A percentile compares a stretch with the other conserved stretches of the same genome.
These are phyloP conservation scores for Chloebia gouldiae DNA, from an alignment of 2,113 vertebrate genomes.

Conservation along the genomic window DNA sequence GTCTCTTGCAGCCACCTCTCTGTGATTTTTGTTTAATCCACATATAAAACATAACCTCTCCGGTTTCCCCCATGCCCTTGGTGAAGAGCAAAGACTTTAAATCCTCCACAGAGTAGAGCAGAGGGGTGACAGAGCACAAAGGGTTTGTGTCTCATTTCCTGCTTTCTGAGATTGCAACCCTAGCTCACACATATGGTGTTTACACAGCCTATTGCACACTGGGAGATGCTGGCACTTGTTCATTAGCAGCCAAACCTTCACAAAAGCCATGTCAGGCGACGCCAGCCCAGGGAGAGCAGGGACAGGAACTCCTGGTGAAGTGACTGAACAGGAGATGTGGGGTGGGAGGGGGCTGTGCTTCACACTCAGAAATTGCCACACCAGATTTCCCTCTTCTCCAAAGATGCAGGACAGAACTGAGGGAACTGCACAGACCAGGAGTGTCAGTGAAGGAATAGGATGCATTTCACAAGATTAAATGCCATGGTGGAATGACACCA, in stretches of 20 bases:
- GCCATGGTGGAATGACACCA: neutral
- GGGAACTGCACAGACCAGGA: neutral
- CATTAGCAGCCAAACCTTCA: neutral
- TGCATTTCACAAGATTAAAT: neutral
- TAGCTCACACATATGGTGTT: neutral
- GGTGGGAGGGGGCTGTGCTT: neutral
- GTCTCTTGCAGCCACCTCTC: neutral
- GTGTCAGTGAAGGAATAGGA: neutral
- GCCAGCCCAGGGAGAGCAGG: neutral
- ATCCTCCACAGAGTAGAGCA: neutral
- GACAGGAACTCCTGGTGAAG: neutral
- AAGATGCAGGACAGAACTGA: neutral
- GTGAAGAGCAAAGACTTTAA: neutral
- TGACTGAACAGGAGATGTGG: rapidly evolving
- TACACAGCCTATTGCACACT: neutral
- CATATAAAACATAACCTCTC: rapidly evolving
- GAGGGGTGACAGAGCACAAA: neutral
- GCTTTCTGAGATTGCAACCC: neutral
- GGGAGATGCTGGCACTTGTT: neutral
- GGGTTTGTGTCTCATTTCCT: neutral
- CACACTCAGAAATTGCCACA: neutral
- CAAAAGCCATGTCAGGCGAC: neutral
- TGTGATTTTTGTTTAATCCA: neutral
- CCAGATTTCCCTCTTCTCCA: neutral
- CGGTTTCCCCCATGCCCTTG: neutral